Percentiles rank a stretch among this genome's conserved stretches.
Evolutionary conservation across 2,113 vertebrate species (phyloP).

Genomic region (Gavia stellata): DNA sequence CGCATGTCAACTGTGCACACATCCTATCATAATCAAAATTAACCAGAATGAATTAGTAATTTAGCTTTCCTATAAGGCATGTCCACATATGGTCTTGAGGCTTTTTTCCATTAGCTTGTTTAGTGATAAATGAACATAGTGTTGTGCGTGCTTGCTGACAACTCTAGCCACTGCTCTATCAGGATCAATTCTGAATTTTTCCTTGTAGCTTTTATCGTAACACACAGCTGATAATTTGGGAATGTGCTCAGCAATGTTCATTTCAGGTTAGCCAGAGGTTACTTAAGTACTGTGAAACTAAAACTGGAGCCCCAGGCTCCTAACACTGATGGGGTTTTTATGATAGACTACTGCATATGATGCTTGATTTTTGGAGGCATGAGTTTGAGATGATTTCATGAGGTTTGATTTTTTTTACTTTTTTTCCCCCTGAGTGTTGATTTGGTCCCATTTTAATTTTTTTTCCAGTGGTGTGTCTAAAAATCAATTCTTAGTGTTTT

Average conservation of each 20-base stretch:
- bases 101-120: background rate
- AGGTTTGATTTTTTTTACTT: background rate
- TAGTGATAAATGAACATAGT: background rate
- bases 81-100: background rate
- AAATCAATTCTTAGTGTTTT: background rate
- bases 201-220: background rate
- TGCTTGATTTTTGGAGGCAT: background rate
- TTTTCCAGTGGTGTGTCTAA: background rate
- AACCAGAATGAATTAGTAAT: background rate
- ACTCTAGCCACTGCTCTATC: background rate
- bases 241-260: background rate
- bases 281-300: background rate
- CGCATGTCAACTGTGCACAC: background rate
- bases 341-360: background rate
- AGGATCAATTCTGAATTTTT: background rate
- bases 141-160: background rate
- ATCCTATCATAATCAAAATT: background rate
- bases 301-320: background rate
- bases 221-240: background rate
- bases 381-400: background rate
- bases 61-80: background rate
- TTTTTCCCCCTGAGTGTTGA: background rate
- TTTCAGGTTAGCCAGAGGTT: background rate
- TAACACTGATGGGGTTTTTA: background rate
- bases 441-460: background rate